Base-by-base conservation (phyloP, 2,113 vertebrate species). In the Actinemys pallida region DNA sequence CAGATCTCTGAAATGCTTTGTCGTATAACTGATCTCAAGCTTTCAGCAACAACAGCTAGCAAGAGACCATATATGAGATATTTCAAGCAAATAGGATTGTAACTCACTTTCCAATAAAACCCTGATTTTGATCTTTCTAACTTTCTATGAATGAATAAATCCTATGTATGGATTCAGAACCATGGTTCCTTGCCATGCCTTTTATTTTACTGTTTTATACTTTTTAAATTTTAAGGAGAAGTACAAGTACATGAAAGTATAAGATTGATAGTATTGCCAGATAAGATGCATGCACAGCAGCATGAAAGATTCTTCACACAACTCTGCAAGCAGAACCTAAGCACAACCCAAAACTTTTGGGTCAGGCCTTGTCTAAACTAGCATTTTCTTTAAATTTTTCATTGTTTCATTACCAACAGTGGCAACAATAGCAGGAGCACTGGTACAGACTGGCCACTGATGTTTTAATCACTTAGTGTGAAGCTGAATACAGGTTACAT, bases 41-140 rank as follows among this genome's bases (percentile, higher is more conserved):
- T 84, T 93, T n/a, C 59, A 2, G 3, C 49, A 0, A 0, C 49
- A 93, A 86, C 49, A 20, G n/a, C 52, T 42, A 39, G 19, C 80
- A 27, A 83, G 24, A 89, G 76, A 83, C 13, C 0, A 0, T 13
- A 45, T 6, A 80, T 6, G 85, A 86, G 86, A 29, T 0, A 0
- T 78, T 94, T 89, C 42, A 84, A 76, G 81, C 83, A 0, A 0
- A 84, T 50, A 62, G 10, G 87, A 31, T 1, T 5, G 10, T 39
- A 53, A 86, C 35, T 87, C 16, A 45, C 35, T 0, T 84, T 75
- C 35, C 76, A 89, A 16, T 42, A 87, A 92, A 95, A 42, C 0
- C 35, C 76, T 6, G 13, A 1, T 31, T 65, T 84, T 93, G 35
- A 72, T n/a, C 59, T 27, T 90, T 9, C 53, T 83, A 91, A 42